Evolutionary conservation across 2,888 invertebrate genomes (phyloP), one percentile per base, ranked within the genome.

Genomic region (Phaedon cochleariae): DNA sequence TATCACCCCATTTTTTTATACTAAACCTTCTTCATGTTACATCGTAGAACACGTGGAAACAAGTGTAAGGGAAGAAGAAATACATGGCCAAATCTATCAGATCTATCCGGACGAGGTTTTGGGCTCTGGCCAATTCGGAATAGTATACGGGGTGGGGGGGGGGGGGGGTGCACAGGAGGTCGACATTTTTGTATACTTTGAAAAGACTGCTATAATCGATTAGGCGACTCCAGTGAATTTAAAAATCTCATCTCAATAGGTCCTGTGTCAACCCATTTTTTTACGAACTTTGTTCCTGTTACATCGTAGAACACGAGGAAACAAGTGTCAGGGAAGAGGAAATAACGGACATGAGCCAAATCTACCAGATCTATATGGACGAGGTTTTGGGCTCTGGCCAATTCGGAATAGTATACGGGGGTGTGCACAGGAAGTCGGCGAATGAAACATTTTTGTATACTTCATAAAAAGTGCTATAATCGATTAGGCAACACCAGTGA

Each of bases 91-190:
- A 83, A 87, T 97, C 61, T 99, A 98, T 87, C 97, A 97, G 86
- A 98, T 98, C 79, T 95, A 93, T 83, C 95, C 97, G 0, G 98
- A 98, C 81, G 98, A 99, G 85, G 93, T 97, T 69, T 88, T 99
- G 29, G 99, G 99, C 61, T 97, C 97, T 1, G 99, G 99, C 0
- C 99, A 99, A 85, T 99, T 99, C 85, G 99, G 99, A 63, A 96
- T 97, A 75, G 99, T 99, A 41, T 99, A 99, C 84, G 98, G 97
- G n/a, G n/a, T n/a, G n/a, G n/a, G n/a, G n/a, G n/a, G n/a, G n/a
- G n/a, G n/a, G n/a, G 65, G 99, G 98, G 80, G 85, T 88, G n/a
- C 89, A 90, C 75, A 86, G 96, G 64, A n/a, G n/a, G n/a, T n/a
- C n/a, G n/a, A n/a, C n/a, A n/a, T n/a, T n/a, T n/a, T n/a, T n/a